Evolutionary conservation across 2,113 vertebrate species (phyloP), one percentile per base, ranked within the genome.

Genomic region (Sturnira hondurensis): DNA sequence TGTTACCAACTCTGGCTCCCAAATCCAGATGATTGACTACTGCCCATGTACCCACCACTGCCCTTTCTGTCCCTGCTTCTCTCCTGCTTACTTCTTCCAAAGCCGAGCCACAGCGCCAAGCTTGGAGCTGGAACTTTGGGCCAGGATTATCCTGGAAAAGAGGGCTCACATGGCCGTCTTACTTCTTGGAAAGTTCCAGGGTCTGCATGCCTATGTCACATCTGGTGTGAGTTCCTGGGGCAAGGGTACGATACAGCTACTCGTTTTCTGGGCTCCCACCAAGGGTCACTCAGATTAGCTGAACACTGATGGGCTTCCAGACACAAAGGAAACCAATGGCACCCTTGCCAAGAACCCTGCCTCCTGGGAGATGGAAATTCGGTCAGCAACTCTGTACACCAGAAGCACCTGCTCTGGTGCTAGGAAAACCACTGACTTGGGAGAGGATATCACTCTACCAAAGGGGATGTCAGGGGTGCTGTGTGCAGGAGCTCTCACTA

Each of bases 311-410:
- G 20, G 45, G 20, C 43, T 89, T 95, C 63, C 58, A 73, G 65
- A 71, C 63, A 86, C 38, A 85, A 45, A 95, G 43, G n/a, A 74
- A 91, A 94, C 70, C 65, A 96, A 91, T 26, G n/a, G 61, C 43
- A 91, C 28, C 26, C 73, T n/a, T 63, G 45, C 71, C 52, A 86
- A 95, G 38, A 83, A 73, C 20, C 36, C 7, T 58, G 22, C 1
- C 38, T 88, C 76, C 50, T 81, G 74, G 15, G 50, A 94, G n/a
- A 91, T 15, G 38, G 45, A 50, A 61, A 56, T 88, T 31, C 76
- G 38, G 43, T 93, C 19, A 80, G 41, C 70, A 89, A 47, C 65
- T 84, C 17, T 41, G 24, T 31, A 45, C 2, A 41, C 67, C 7
- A 89, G 3, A 63, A 76, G 71, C 19, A 88, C 56, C 43, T 93